These are phyloP conservation scores for Caenorhabditis doughertyi DNA, from an alignment of 2,888 invertebrate genomes.

Conservation along the genomic window DNA sequence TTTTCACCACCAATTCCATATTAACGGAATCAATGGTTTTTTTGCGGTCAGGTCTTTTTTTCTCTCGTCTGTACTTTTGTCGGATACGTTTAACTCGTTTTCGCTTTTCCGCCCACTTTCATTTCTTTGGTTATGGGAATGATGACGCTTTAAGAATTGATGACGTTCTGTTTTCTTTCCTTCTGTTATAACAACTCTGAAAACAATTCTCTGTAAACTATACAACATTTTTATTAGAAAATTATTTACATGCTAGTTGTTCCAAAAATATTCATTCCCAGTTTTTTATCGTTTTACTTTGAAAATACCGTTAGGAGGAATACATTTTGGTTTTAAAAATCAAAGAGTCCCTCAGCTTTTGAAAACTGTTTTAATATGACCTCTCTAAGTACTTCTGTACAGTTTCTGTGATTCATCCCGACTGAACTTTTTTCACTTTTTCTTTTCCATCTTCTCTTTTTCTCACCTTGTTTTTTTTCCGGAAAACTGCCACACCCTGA, in stretches of 20 bases:
- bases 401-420: neutral
- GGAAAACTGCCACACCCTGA: constrained; percentile 41
- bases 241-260: no score
- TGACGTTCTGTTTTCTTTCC: constrained; percentile 19
- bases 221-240: neutral
- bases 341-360: neutral
- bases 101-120: constrained; percentile 14
- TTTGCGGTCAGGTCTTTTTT: constrained; percentile 30
- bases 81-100: constrained; percentile 40
- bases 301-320: no score
- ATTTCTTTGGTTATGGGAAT: constrained; percentile 41
- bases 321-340: neutral
- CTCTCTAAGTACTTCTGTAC: neutral
- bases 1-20: constrained; percentile 35
- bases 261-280: no score
- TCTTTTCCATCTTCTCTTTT: constrained; percentile 3
- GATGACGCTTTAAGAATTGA: constrained; percentile 33
- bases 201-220: neutral
- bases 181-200: neutral
- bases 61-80: constrained; percentile 8
- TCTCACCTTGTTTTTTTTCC: constrained; percentile 13
- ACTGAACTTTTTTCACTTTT: constrained; percentile 14
- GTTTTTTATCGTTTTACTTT: no score
- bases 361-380: neutral
- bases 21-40: constrained; percentile 17